Base-by-base conservation (phyloP, 2,888 invertebrate genomes). In the Labia minor region DNA sequence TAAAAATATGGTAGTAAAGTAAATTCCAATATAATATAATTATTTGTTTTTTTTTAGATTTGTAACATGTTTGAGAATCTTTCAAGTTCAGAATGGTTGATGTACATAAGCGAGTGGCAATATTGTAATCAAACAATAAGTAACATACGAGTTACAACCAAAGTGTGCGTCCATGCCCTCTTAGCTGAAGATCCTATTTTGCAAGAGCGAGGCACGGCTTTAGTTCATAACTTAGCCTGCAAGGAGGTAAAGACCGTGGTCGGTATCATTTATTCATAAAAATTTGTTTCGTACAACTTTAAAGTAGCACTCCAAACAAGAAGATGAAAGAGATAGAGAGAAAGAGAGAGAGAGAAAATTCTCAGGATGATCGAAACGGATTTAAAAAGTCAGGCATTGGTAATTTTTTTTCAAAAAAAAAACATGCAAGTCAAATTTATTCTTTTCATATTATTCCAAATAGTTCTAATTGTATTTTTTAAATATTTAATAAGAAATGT, bases 231-330 rank as follows among this genome's bases (percentile, higher is more conserved):
- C 80, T 82, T 95, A 74, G 92, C 92, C 77, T 88, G 90, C 83
- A 94, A 93, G 88, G 94, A 95, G 88, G 93, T 94, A 84, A 94
- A 93, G 86, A 91, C 93, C 78, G 93, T 94, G 90, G 93, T 93
- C 87, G 84, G 92, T 90, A 88, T 87, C 85, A 76, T 75, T 20
- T 62, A 19, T 62, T 62, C 62, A 8, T 62, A 4, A 18, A 8
- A 4, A 18, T 8, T 10, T 62, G 4, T 8, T 14, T 62, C 18
- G 62, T 62, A 19, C 19, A n/a, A n/a, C n/a, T n/a, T n/a, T n/a
- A n/a, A n/a, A n/a, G n/a, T n/a, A n/a, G n/a, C n/a, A n/a, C n/a
- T n/a, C n/a, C n/a, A n/a, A 14, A 62, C 6, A 11, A 33, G 11
- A 33, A 33, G 33, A 33, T 8, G 33, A 33, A 33, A 33, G 33